Conservation (phyloP, 2,113 vertebrate species). For the Terrapene triunguis region DNA sequence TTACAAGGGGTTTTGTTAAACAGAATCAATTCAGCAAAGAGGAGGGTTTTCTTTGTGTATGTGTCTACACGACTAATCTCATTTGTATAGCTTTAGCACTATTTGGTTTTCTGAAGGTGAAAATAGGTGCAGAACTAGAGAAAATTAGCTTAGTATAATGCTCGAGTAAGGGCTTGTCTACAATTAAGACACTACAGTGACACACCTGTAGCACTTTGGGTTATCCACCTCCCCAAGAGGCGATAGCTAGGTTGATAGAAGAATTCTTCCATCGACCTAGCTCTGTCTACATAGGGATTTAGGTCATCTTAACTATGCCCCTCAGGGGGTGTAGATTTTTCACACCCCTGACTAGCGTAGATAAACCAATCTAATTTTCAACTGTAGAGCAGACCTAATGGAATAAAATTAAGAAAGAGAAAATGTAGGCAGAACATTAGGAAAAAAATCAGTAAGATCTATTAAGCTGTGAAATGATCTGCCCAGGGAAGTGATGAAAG, state of each 20-base stretch:
- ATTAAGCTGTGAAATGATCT: not conserved
- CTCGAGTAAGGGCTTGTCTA: not conserved
- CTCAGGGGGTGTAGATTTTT: not conserved
- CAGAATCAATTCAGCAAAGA: not conserved
- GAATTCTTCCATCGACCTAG: not conserved
- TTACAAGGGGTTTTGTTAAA: not conserved
- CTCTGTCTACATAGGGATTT: not conserved
- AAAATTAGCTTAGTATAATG: slow-evolving; percentile 27
- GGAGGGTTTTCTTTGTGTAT: not conserved
- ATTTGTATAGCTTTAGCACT: not conserved
- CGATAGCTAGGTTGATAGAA: not conserved
- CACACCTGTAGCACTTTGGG: not conserved
- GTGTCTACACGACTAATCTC: slow-evolving; percentile 14
- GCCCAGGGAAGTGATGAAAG: not conserved
- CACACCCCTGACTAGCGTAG: not conserved
- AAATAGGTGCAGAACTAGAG: not conserved
- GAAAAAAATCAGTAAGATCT: not conserved
- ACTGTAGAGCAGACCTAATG: not conserved
- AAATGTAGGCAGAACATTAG: not conserved
- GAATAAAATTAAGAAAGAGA: not conserved
- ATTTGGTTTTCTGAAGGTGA: not conserved
- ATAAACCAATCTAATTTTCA: not conserved
- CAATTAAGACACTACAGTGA: not conserved
- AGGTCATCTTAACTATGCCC: not conserved
- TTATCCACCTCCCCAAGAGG: not conserved